phyloP scores from a whole-genome alignment of 2,113 vertebrate genomes.

The Calidris pugnax region DNA sequence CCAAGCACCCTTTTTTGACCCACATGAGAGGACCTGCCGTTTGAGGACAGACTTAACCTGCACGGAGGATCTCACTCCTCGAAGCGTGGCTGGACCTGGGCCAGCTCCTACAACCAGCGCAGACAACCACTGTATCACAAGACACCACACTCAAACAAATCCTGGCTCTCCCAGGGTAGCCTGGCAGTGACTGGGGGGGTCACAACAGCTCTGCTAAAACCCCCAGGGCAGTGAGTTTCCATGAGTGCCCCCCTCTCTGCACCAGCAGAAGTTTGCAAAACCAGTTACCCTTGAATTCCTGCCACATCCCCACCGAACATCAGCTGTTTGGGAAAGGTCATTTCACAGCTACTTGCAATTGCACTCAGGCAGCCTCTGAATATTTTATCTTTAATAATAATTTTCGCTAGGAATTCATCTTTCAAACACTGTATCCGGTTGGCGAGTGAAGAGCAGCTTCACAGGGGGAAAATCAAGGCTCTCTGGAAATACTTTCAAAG shows the following conservation, averaged over 20 bases:
- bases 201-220: neutral
- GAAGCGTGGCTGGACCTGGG: fast-evolving
- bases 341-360: neutral
- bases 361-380: neutral
- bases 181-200: neutral
- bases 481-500: slow-evolving; percentile 27
- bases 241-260: neutral
- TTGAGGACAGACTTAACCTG: neutral
- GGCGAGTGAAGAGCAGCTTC: neutral
- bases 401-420: slow-evolving; percentile 13
- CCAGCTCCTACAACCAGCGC: neutral
- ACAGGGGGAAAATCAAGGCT: neutral
- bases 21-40: neutral
- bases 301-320: neutral
- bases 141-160: neutral
- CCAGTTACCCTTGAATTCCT: neutral
- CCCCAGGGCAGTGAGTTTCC: neutral
- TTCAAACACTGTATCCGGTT: neutral
- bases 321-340: neutral
- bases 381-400: slow-evolving; percentile 9
- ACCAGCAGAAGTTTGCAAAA: neutral
- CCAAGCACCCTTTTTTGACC: neutral
- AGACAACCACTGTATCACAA: neutral
- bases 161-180: neutral
- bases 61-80: neutral